Evolutionary conservation across 64 coral and sea anemone species (phyloP).

Genomic region (Cladopsammia gracilis): DNA sequence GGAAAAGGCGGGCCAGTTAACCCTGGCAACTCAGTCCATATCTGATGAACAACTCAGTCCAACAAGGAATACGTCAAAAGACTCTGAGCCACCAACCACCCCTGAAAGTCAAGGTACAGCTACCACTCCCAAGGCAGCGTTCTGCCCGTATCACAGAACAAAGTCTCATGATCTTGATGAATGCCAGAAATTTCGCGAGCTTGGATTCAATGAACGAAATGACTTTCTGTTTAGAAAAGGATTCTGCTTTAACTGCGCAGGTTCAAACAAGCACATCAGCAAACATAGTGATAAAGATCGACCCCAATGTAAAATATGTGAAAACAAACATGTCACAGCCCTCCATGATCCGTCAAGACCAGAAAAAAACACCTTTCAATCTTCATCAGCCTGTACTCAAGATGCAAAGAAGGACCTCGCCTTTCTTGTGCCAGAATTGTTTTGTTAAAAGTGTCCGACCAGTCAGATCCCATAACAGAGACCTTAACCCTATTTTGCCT

Average conservation of each 20-base stretch:
- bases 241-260: slow-evolving; percentile 58
- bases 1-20: no score
- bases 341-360: slow-evolving; percentile 38
- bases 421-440: slow-evolving; percentile 62
- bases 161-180: slow-evolving; percentile 40
- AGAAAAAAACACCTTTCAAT: not conserved
- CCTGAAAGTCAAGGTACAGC: no score
- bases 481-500: not conserved
- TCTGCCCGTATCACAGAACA: slow-evolving; percentile 43
- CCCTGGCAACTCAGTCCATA: no score
- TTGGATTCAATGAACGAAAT: slow-evolving; percentile 20
- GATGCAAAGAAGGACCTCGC: not conserved
- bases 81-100: no score
- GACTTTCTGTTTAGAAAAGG: slow-evolving; percentile 59
- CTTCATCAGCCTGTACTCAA: slow-evolving; percentile 46
- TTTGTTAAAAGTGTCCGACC: slow-evolving; percentile 1
- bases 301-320: slow-evolving; percentile 37
- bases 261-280: slow-evolving; percentile 49
- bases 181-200: slow-evolving; percentile 37
- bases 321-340: slow-evolving; percentile 40
- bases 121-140: not conserved
- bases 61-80: no score
- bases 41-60: no score
- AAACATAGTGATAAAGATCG: slow-evolving; percentile 11
- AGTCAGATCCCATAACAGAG: slow-evolving; percentile 12